Evolutionary conservation across 2,797 vertebrate species (phyloP), one percentile per base, ranked within the genome.

Genomic region (Salarias fasciatus): DNA sequence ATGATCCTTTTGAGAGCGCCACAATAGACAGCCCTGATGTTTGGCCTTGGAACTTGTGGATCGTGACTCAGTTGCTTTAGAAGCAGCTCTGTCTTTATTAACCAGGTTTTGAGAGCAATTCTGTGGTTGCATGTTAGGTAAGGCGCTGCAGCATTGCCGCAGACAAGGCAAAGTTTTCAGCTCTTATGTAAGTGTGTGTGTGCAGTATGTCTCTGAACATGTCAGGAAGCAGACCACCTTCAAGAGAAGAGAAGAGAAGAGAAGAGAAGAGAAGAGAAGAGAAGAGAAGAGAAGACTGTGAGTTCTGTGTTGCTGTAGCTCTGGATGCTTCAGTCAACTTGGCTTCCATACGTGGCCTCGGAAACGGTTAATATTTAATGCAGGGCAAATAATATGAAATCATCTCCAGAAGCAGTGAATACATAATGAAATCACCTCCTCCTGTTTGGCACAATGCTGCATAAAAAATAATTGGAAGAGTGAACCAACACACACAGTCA

Each of bases 1-100:
- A 46, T n/a, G 36, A 49, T 46, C 72, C 83, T 73, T 44, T 83
- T 87, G 71, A 86, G 66, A 64, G 41, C 7, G 15, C 64, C 74
- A 89, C 66, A 90, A 88, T 86, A 78, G 75, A 50, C 63, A 58
- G 44, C 63, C 45, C 15, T 72, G 70, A 82, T 80, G 82, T 90
- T 85, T 64, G 72, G 84, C 80, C 86, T 89, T 79, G 77, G 45
- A 67, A 68, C 62, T 49, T 41, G 44, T 48, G 44, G 56, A 82
- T 84, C 54, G 53, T 69, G 72, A 75, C 77, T 82, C 57, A 44
- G 82, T 79, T 84, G 83, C 82, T 60, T 58, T 75, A 77, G 72
- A 75, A 85, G 63, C 70, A 63, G 64, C 82, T 85, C 84, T 79
- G 68, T 74, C 84, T 85, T 84, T 80, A 69, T 75, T 44, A 46